Evolutionary conservation across 1,140 invertebrate genomes (phyloP).

Genomic region (Carposina sasakii): DNA sequence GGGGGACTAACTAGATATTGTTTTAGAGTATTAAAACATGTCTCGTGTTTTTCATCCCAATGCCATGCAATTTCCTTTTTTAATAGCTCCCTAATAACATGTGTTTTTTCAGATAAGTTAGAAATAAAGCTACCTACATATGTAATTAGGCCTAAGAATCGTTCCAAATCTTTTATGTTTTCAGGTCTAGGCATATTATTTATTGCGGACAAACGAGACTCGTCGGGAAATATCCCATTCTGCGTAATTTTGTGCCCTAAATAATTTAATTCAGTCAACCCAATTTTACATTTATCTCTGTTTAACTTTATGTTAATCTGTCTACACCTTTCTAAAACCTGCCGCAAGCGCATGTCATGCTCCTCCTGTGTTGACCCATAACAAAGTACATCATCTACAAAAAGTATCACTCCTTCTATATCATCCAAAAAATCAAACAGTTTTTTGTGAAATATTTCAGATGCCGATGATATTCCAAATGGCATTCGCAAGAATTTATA

Average conservation of each 20-base stretch:
- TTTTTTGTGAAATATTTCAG: slow-evolving; percentile 2
- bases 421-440: slow-evolving; percentile 6
- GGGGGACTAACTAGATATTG: neutral
- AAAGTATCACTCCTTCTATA: slow-evolving; percentile 7
- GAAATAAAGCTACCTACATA: neutral
- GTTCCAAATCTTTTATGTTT: neutral
- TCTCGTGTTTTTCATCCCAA: neutral
- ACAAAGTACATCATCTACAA: slow-evolving; percentile 15
- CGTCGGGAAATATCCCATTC: neutral
- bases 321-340: neutral
- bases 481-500: slow-evolving; percentile 10
- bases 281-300: slow-evolving; percentile 15
- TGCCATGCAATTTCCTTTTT: neutral
- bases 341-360: neutral
- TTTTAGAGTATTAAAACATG: neutral
- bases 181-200: neutral
- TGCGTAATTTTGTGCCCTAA: slow-evolving; percentile 9
- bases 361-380: slow-evolving; percentile 1
- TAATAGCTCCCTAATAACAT: neutral
- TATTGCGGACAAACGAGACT: neutral
- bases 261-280: slow-evolving; percentile 9
- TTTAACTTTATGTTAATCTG: slow-evolving; percentile 19
- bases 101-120: neutral
- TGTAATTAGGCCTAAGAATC: neutral
- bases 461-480: slow-evolving; percentile 6